Evolutionary conservation across 2,113 vertebrate species (phyloP), one percentile per base, ranked within the genome.

Genomic region (Mus pahari): DNA sequence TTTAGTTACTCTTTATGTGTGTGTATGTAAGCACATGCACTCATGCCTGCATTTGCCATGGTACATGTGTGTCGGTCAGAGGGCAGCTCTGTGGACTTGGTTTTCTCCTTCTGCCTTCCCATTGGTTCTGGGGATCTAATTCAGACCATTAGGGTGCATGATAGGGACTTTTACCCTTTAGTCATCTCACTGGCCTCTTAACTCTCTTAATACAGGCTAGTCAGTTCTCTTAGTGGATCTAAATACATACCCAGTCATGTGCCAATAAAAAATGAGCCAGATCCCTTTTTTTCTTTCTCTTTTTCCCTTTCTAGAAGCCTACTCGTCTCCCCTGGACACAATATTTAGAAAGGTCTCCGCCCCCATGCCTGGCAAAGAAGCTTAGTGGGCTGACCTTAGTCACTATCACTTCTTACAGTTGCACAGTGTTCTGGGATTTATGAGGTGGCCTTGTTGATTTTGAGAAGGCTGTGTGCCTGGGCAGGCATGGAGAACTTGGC

Each of bases 351-450:
- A 93, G 31, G 14, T 68, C 33, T 64, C 87, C 9, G 68, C 64
- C 78, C 60, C 71, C 84, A 77, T 68, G 19, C 53, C 50, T 96
- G 90, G 71, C 96, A 96, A 86, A 90, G 71, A 88, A 90, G 70
- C 64, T 74, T 74, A 70, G 58, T 86, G 82, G 71, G 91, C 89
- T 89, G 93, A 95, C 78, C 50, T 96, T 60, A 78, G 71, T 89
- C 45, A 24, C 94, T 96, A 92, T 96, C 96, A 79, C 53, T 89
- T 95, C 82, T 86, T 94, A 97, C 68, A 90, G 96, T 95, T 97
- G 82, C 97, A 96, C 77, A 95, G 60, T 95, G 97, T 98, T 97
- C 96, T 48, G 48, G 82, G 73, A 92, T 92, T 97, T 97, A 96
- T 95, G 89, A 95, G 42, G 64, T 78, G 92, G 82, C 62, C 75